A percentile compares a stretch with the other conserved stretches of the same genome.
phyloP scores from a whole-genome alignment of 53 echinoderm and acorn worm species.

The Luidia sarsii region DNA sequence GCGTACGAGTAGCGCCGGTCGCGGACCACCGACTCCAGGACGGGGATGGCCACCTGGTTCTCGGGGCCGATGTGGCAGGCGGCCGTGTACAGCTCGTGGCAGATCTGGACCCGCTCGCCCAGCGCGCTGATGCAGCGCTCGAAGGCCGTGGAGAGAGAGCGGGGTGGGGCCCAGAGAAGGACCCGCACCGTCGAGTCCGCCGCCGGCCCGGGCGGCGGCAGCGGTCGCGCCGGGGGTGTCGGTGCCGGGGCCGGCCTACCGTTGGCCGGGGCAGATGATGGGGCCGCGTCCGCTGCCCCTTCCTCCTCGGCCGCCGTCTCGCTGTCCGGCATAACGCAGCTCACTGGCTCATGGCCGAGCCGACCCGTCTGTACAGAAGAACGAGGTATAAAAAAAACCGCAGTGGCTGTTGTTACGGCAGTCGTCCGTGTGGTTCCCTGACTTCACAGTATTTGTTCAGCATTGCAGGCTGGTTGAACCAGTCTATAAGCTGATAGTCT shows the following conservation, averaged over 20 bases:
- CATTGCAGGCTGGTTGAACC: no score
- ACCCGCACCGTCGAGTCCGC: conserved; percentile 65
- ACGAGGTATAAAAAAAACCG: no score
- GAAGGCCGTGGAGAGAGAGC: conserved; percentile 94
- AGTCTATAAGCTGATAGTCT: no score
- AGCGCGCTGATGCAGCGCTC: conserved; percentile 90
- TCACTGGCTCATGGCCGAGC: no score
- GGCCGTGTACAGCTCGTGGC: conserved; percentile 85
- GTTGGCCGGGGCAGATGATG: no score
- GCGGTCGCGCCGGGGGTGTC: background rate
- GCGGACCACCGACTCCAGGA: conserved; percentile 56
- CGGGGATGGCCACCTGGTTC: conserved; percentile 72
- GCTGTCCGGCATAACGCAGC: background rate
- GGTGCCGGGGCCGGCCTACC: no score
- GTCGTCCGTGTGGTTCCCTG: no score
- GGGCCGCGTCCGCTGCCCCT: background rate
- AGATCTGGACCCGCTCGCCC: conserved; percentile 66
- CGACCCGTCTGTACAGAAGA: no score
- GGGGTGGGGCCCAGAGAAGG: conserved; percentile 91
- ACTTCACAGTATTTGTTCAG: no score
- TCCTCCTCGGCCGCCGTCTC: background rate
- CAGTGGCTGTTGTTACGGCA: no score
- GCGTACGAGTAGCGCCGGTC: conserved; percentile 77
- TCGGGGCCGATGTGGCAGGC: conserved; percentile 94
- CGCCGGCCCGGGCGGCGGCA: background rate